Evolutionary conservation across 2,113 vertebrate genomes (phyloP), one percentile per base, ranked within the genome.

Genomic region (Apeltes quadracus): DNA sequence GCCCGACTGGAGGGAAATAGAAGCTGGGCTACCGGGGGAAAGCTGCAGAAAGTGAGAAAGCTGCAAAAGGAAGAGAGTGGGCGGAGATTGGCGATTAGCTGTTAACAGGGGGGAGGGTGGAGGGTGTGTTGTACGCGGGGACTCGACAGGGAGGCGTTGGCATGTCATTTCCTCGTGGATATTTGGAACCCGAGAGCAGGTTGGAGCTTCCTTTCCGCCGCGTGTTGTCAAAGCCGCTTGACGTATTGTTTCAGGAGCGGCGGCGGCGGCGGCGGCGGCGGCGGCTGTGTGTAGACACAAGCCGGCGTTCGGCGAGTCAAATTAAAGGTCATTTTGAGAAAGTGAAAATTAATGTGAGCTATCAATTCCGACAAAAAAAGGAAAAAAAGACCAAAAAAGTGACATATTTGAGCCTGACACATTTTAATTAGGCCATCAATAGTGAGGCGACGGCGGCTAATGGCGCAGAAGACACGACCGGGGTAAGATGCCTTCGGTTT

Each of bases 391-490:
- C 81, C 90, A n/a, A 3, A 86, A 90, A 84, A 64, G 83, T 90
- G 90, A 90, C 91, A 88, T 84, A 78, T 88, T 89, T 92, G 83
- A 89, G 79, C 55, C 84, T 89, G 91, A 91, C 92, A 91, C 83
- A 54, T 91, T 90, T 90, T 93, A 92, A 93, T 93, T 90, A 92
- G 89, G 86, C 88, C 87, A 93, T 91, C 90, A 91, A 87, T 92
- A 92, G 87, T 64, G 43, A 51, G 80, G 83, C 86, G 87, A 84
- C 82, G 79, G 85, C 69, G 74, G 84, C 88, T 92, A 92, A 92
- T 90, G 88, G 87, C 55, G 87, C 87, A 73, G 67, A 48, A 82
- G 92, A 92, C 91, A 81, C 84, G 22, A 73, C 72, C 79, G 15
- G 82, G 84, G 84, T 69, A 69, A 82, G 86, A 84, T 84, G 72